phyloP scores from a whole-genome alignment of 2,113 vertebrate genomes.

The Hystrix brachyura region DNA sequence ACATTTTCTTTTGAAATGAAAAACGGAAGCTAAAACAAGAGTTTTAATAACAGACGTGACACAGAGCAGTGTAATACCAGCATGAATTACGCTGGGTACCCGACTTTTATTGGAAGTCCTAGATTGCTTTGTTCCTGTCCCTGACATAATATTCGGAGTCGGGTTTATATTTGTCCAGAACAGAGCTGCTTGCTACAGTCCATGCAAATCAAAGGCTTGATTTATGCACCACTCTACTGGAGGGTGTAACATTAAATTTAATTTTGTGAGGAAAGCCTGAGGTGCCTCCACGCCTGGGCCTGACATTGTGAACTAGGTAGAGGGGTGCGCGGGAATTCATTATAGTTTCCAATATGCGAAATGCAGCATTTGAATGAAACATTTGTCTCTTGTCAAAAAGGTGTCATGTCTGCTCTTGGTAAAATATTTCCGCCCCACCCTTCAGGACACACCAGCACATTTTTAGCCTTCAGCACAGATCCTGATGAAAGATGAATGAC shows the following conservation, averaged over 20 bases:
- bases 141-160: slow-evolving; percentile 94
- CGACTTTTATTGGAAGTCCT: slow-evolving; percentile 92
- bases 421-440: slow-evolving; percentile 83
- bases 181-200: slow-evolving; percentile 91
- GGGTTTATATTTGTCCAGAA: slow-evolving; percentile 94
- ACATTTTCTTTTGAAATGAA: slow-evolving; percentile 93
- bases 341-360: slow-evolving; percentile 98
- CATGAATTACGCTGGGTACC: slow-evolving; percentile 91
- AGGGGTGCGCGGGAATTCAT: slow-evolving; percentile 95
- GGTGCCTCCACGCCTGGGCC: slow-evolving; percentile 88
- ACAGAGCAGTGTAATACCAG: slow-evolving; percentile 92
- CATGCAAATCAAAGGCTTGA: slow-evolving; percentile 99
- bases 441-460: slow-evolving; percentile 48
- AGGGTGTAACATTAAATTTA: slow-evolving; percentile 98
- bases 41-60: slow-evolving; percentile 96
- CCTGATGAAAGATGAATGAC: slow-evolving; percentile 47
- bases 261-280: slow-evolving; percentile 94
- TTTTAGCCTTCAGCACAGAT: slow-evolving; percentile 64
- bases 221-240: slow-evolving; percentile 95
- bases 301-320: slow-evolving; percentile 95
- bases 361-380: slow-evolving; percentile 99
- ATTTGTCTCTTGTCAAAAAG: slow-evolving; percentile 99
- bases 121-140: slow-evolving; percentile 95
- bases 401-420: slow-evolving; percentile 90
- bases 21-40: slow-evolving; percentile 89